phyloP scores from a whole-genome alignment of 2,797 vertebrate species.

The Aulostomus chinensis region DNA sequence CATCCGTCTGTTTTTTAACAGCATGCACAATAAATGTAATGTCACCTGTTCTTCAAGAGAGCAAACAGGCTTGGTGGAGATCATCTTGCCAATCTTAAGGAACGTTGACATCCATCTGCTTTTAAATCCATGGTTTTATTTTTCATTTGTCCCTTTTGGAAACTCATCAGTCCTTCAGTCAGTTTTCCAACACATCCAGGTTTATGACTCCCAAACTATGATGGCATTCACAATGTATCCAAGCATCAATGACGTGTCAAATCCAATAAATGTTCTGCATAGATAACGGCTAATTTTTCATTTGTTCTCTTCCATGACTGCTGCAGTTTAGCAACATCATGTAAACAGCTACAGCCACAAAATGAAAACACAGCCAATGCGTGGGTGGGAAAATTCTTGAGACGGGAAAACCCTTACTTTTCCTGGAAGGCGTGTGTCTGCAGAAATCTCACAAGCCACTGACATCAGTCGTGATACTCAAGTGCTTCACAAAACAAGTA shows the following conservation, averaged over 20 bases:
- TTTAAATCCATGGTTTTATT: too few species aligned
- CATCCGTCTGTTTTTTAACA: conserved; percentile 4
- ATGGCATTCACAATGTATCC: not conserved
- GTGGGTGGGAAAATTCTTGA: conserved; percentile 48
- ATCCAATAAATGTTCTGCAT: conserved; percentile 10
- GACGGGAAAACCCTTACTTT: conserved; percentile 59
- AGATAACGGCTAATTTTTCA: not conserved
- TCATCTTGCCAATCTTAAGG: not conserved
- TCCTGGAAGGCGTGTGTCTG: conserved; percentile 47
- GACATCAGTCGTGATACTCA: conserved; percentile 40
- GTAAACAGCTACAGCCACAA: too few species aligned
- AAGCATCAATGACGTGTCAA: not conserved
- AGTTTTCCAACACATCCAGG: too few species aligned
- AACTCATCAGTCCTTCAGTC: too few species aligned
- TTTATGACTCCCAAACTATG: conserved; percentile 1
- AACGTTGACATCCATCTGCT: not conserved
- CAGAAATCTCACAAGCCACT: conserved; percentile 41
- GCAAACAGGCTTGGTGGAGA: not conserved
- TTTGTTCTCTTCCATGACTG: conserved; percentile 1
- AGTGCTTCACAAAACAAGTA: conserved; percentile 36
- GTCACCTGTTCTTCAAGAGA: conserved; percentile 9
- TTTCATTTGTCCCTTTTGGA: too few species aligned
- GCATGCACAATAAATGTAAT: conserved; percentile 15
- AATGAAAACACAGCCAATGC: conserved; percentile 10
- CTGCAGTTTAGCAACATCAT: conserved; percentile 9